Evolutionary conservation across 2,113 vertebrate genomes (phyloP).

Genomic region (Phyllopteryx taeniolatus): DNA sequence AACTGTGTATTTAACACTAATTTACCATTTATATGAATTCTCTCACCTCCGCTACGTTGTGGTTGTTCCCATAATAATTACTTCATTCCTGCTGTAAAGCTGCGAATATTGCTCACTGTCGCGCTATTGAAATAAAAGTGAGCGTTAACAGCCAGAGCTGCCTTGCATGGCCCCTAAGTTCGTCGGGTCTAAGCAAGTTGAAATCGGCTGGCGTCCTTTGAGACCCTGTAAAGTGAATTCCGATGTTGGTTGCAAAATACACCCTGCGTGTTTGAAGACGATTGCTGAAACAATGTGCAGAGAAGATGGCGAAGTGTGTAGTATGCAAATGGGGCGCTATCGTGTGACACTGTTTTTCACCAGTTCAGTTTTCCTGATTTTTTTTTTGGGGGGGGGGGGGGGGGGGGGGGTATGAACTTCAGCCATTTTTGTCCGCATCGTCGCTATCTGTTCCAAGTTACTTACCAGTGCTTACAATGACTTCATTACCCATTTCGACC

Average conservation of each 20-base stretch:
- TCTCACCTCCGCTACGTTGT: constrained; percentile 8
- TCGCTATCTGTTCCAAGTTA: too few relatives aligned
- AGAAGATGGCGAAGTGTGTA: neutral
- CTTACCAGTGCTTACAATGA: too few relatives aligned
- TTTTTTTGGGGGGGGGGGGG: too few relatives aligned
- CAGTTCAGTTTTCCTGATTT: neutral
- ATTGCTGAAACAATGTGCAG: neutral
- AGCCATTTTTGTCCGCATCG: too few relatives aligned
- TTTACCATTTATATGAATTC: constrained; percentile 35
- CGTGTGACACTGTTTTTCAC: too few relatives aligned
- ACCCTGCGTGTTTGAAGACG: too few relatives aligned
- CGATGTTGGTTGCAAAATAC: neutral
- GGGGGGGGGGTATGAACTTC: too few relatives aligned
- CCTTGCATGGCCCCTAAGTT: neutral
- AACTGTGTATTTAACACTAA: constrained; percentile 32
- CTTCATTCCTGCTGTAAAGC: neutral
- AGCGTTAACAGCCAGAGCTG: neutral
- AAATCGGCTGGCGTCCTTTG: neutral
- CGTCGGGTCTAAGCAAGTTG: too few relatives aligned
- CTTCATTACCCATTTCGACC: too few relatives aligned
- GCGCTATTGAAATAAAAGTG: neutral
- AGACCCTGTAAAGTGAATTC: neutral
- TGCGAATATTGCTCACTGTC: neutral
- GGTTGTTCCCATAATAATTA: neutral
- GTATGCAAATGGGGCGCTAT: neutral